Base-by-base conservation (phyloP, 2,113 vertebrate genomes). In the Burhinus bistriatus region DNA sequence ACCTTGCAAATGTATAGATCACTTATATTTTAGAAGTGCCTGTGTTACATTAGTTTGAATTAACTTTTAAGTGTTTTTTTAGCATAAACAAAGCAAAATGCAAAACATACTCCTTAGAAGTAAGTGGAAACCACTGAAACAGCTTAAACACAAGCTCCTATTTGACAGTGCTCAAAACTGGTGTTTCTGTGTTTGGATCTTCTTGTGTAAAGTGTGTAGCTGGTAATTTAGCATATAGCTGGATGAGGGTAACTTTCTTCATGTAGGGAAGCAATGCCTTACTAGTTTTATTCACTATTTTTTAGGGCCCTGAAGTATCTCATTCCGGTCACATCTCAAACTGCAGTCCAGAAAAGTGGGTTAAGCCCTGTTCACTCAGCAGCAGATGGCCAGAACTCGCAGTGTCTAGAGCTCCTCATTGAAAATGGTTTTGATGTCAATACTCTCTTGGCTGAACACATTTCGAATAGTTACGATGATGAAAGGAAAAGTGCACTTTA, bases 301-400 rank as follows among this genome's bases (percentile, higher is more conserved):
- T 85, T 61, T 75, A 99, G 99, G 44, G 98, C 98, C 15, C 64
- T 99, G 97, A 99, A 99, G 93, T 98, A 98, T 92, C 97, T 99
- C 42, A 98, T 99, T 90, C 98, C 98, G 3, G 76, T 98, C 27
- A 99, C 99, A 71, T 98, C 97, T 71, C 98, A 95, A 97, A 97
- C 96, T 69, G 98, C 99, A 79, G 98, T 99, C 49, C 97, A 90
- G 93, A 98, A 97, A 95, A 98, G 98, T 29, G 99, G 98, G 15
- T 98, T 98, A 85, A 99, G 98, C 30, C 98, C 98, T 13, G 58
- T 99, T 82, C 99, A 99, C 89, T 99, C 98, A 11, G 98, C 99
- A 18, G 98, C 97, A 17, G 99, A 99, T 15, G 98, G 98, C 29
- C 98, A 99, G 44, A 99, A 98, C 9, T 86, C 88, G 1, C 98